Evolutionary conservation across 1,140 invertebrate genomes (phyloP).

Genomic region (Chironomus striatipennis): DNA sequence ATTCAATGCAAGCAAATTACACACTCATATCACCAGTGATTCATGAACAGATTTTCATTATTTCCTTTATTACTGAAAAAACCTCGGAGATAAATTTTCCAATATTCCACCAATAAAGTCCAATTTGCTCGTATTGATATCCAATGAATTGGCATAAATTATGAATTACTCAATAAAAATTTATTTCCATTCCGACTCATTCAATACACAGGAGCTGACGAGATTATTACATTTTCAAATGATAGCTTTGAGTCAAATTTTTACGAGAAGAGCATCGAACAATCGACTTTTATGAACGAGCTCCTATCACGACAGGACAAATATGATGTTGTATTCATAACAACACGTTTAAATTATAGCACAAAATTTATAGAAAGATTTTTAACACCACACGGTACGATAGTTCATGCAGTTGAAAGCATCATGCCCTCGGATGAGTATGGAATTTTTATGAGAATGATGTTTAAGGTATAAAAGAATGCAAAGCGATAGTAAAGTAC

Average conservation of each 20-base stretch:
- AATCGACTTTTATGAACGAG: constrained; percentile 31
- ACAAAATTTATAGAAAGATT: constrained; percentile 41
- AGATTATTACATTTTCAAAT: constrained; percentile 22
- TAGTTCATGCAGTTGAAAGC: constrained; percentile 41
- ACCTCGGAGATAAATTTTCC: too few species aligned
- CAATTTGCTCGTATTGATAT: too few species aligned
- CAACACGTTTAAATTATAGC: constrained; percentile 39
- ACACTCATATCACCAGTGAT: background rate
- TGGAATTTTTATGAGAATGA: constrained; percentile 23
- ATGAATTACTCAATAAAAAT: background rate
- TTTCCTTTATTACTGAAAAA: background rate
- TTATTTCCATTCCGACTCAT: background rate
- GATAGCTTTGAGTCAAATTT: background rate
- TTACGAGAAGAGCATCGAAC: constrained; percentile 24
- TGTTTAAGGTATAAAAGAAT: constrained; percentile 17
- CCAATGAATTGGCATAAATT: too few species aligned
- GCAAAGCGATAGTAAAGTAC: too few species aligned
- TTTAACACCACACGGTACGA: constrained; percentile 42
- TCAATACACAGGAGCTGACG: constrained; percentile 22
- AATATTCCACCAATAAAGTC: too few species aligned
- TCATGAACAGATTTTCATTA: background rate
- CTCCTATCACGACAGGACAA: constrained; percentile 29
- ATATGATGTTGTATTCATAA: constrained; percentile 51
- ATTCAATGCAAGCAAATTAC: constrained; percentile 11
- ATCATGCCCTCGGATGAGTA: constrained; percentile 16